These are phyloP conservation scores for Panzeria rudis DNA, from an alignment of 2,888 invertebrate genomes.

Conservation along the genomic window DNA sequence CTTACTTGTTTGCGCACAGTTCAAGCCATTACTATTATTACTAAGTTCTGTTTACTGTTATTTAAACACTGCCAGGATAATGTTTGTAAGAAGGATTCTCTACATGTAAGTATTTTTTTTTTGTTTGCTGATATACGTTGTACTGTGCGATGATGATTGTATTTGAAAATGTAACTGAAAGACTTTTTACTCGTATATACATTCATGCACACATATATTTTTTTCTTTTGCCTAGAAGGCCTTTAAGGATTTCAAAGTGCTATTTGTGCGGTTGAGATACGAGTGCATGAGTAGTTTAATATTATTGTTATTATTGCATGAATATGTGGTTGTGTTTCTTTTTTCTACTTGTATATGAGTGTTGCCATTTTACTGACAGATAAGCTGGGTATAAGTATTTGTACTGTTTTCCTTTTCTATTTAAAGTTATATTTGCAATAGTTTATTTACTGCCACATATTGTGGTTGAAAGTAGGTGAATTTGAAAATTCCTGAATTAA, in stretches of 20 bases:
- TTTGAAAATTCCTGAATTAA: neutral
- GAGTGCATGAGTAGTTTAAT: slow-evolving; percentile 47
- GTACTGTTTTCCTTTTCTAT: slow-evolving; percentile 12
- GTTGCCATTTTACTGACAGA: slow-evolving; percentile 61
- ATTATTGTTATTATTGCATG: slow-evolving; percentile 58
- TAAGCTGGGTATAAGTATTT: slow-evolving; percentile 44
- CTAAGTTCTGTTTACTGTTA: slow-evolving; percentile 20
- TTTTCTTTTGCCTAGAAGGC: slow-evolving; percentile 34
- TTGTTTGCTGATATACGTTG: slow-evolving; percentile 19
- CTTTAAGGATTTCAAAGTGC: slow-evolving; percentile 58
- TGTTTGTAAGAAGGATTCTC: slow-evolving; percentile 36
- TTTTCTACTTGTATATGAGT: slow-evolving; percentile 25
- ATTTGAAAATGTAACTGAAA: slow-evolving; percentile 30
- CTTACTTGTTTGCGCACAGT: neutral
- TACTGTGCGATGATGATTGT: slow-evolving; percentile 30
- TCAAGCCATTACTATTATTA: slow-evolving; percentile 44
- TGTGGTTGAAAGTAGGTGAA: slow-evolving; percentile 17
- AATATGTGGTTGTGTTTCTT: slow-evolving; percentile 33
- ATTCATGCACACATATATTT: neutral
- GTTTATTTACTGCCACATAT: slow-evolving; percentile 39
- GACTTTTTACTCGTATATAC: neutral
- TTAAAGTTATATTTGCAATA: slow-evolving; percentile 29
- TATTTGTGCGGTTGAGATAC: slow-evolving; percentile 37
- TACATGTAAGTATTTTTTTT: slow-evolving; percentile 22
- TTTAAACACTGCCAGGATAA: slow-evolving; percentile 47